Base-by-base conservation (phyloP, 30 jellyfish, hydroid and myxozoan species). In the Aurelia aurita complex sp. Pacific region DNA sequence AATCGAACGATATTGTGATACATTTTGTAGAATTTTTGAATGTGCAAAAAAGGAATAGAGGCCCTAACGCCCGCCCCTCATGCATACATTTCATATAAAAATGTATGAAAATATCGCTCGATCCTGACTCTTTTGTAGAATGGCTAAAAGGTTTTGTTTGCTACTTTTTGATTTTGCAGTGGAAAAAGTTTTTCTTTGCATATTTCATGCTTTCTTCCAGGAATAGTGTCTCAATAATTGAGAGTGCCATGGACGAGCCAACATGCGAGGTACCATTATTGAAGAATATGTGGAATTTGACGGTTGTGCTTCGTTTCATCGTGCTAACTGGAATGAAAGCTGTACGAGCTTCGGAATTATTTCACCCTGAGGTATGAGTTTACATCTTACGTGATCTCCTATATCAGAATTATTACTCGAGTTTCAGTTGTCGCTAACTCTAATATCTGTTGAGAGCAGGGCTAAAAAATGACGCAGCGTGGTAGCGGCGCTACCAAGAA, bases 231-330 rank as follows among this genome's bases (percentile, higher is more conserved):
- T 73, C 93, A 34, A 74, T 84, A 63, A 65, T 84, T 2, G 93
- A 84, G 10, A 84, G 85, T 64, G 93, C 93, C 13, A 19, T 84
- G 14, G 93, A 84, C 18, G 87, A 73, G 69, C 82, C 93, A 32
- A 73, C 46, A n/a, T 84, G 93, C 36, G 87, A 75, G 59, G 54
- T 34, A 10, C 10, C 69, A 0, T 73, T 77, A 9, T 40, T 74
- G 32, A 74, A 23, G 43, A 77, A 77, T 59, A 42, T 84, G 64
- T 84, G 93, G 93, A 84, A 68, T 42, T n/a, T 84, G 29, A 53
- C 85, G 3, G 76, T 77, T 12, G 76, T 63, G 5, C 87, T 84
- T 10, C 86, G 93, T 12, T 60, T 74, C 51, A 84, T 84, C n/a
- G 55, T 74, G 15, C 61, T 73, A 15, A 74, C 93, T 63, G 93